Conservation (phyloP, 2,888 invertebrate genomes). For the Polyommatus icarus region DNA sequence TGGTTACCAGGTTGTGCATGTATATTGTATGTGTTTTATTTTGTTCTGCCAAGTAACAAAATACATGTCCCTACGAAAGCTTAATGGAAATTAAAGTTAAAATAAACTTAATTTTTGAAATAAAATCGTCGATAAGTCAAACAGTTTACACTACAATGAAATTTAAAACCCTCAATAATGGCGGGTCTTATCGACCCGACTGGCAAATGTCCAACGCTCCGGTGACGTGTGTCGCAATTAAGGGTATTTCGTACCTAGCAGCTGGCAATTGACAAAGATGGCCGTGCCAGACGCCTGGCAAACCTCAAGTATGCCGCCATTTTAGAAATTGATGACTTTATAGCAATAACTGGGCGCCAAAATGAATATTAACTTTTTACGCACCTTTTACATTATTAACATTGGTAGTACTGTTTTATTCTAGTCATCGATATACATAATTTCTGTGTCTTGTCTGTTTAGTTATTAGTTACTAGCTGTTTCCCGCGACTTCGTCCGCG, state of each 20-base stretch:
- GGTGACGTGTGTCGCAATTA: conserved; percentile 37
- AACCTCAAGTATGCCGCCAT: conserved; percentile 4
- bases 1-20: too few species aligned
- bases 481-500: too few species aligned
- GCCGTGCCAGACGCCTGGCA: background rate
- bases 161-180: conserved; percentile 29
- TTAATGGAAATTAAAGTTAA: too few species aligned
- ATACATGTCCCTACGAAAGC: too few species aligned
- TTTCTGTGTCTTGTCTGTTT: too few species aligned
- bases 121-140: background rate
- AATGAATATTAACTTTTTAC: background rate
- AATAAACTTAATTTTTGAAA: background rate
- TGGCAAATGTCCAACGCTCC: conserved; percentile 35
- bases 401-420: too few species aligned
- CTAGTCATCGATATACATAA: too few species aligned
- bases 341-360: background rate
- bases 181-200: conserved; percentile 24
- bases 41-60: too few species aligned
- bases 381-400: background rate
- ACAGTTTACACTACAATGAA: conserved; percentile 11
- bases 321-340: background rate
- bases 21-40: too few species aligned
- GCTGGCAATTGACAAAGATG: conserved; percentile 34
- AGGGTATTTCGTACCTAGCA: conserved; percentile 31
- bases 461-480: too few species aligned